A percentile compares a stretch with the other conserved stretches of the same genome.
phyloP scores from a whole-genome alignment of 1,140 invertebrate species.

The Drosophila dunni region DNA sequence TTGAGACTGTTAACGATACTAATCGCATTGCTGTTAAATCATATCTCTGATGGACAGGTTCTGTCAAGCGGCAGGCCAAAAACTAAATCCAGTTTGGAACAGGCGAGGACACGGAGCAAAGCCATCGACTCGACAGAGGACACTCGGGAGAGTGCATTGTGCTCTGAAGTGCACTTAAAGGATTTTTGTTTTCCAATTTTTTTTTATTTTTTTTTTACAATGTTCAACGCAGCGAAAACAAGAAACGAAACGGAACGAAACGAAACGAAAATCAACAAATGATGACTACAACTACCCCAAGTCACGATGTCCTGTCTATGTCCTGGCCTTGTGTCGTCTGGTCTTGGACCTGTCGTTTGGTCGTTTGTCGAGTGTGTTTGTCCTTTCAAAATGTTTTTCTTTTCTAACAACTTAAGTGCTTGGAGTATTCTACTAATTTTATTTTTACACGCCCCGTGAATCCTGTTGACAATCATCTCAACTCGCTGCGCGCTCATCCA shows the following conservation, averaged over 20 bases:
- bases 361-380: conserved; percentile 65
- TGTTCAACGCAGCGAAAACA: conserved; percentile 49
- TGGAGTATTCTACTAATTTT: conserved; percentile 75
- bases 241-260: conserved; percentile 45
- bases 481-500: conserved; percentile 63
- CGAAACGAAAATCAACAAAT: conserved; percentile 70
- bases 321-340: conserved; percentile 1
- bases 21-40: conserved; percentile 43
- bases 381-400: conserved; percentile 82
- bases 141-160: conserved; percentile 68
- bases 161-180: conserved; percentile 80
- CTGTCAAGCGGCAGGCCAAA: conserved; percentile 12
- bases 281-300: conserved; percentile 77
- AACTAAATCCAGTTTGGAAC: conserved; percentile 35
- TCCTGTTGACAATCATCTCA: conserved; percentile 76
- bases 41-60: conserved; percentile 33
- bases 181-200: conserved; percentile 42
- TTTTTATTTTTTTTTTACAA: conserved; percentile 17
- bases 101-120: conserved; percentile 14
- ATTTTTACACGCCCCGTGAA: conserved; percentile 59
- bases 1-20: conserved; percentile 28
- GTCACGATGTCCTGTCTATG: conserved; percentile 18
- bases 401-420: conserved; percentile 79
- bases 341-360: neutral
- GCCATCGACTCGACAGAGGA: conserved; percentile 27